Conservation (phyloP, 2,888 invertebrate species). For the Hirtodrosophila duncani region DNA sequence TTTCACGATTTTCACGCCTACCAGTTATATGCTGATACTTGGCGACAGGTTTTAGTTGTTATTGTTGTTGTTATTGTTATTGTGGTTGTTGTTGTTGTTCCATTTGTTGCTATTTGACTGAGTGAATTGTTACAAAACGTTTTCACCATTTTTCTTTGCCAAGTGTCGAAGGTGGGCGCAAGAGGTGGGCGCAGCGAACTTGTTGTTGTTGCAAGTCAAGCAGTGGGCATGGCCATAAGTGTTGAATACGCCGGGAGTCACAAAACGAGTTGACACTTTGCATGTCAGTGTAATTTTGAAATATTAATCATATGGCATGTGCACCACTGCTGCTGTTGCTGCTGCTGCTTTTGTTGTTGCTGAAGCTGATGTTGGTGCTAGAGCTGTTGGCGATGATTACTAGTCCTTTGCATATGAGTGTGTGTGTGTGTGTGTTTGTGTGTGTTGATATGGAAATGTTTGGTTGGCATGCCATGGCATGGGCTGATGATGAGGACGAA, state of each 20-base stretch:
- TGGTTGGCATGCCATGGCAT: constrained; percentile 58
- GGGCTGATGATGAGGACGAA: constrained; percentile 37
- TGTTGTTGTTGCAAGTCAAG: constrained; percentile 21
- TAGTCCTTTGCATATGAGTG: constrained; percentile 3
- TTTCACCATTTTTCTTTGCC: constrained; percentile 58
- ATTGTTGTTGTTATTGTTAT: constrained; percentile 1
- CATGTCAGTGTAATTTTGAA: constrained; percentile 73
- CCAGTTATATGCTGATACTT: constrained; percentile 36
- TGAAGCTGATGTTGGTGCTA: constrained; percentile 24
- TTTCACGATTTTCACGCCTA: constrained; percentile 68
- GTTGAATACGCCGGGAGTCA: constrained; percentile 28
- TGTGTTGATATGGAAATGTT: constrained; percentile 39
- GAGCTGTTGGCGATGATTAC: constrained; percentile 36
- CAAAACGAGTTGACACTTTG: constrained; percentile 70
- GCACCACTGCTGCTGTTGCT: constrained; percentile 35
- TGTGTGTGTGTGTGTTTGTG: constrained; percentile 4
- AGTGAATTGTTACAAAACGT: constrained; percentile 71
- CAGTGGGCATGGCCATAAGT: constrained; percentile 12
- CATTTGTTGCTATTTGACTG: constrained; percentile 3
- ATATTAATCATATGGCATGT: constrained; percentile 67
- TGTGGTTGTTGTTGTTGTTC: neutral
- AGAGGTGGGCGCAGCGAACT: constrained; percentile 10
- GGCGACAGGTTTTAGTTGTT: constrained; percentile 8
- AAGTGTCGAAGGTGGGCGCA: constrained; percentile 43
- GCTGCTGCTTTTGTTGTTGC: too few relatives aligned